Evolutionary conservation across 2,888 invertebrate species (phyloP).

Genomic region (Heteropelma amictum): DNA sequence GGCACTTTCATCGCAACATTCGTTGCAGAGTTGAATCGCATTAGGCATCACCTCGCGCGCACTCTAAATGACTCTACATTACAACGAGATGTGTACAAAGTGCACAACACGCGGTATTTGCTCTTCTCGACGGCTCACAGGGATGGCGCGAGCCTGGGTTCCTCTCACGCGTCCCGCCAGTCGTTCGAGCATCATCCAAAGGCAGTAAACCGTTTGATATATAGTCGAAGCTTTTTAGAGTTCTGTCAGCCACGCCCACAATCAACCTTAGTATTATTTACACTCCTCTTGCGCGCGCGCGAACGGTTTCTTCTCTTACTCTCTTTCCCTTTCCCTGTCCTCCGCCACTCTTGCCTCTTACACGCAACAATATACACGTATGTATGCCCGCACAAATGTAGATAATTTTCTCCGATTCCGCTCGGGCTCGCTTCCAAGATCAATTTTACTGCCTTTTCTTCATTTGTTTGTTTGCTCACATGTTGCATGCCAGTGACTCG

Average conservation of each 20-base stretch:
- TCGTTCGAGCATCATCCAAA: conserved; percentile 70
- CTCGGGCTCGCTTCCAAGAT: conserved; percentile 14
- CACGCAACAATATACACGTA: conserved; percentile 18
- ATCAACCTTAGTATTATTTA: conserved; percentile 78
- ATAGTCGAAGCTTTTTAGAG: conserved; percentile 78
- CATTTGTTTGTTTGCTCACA: not conserved
- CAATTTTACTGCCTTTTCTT: conserved; percentile 3
- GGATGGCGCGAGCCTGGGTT: conserved; percentile 52
- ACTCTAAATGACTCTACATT: conserved; percentile 28
- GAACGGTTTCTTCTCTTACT: conserved; percentile 61
- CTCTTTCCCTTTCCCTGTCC: conserved; percentile 34
- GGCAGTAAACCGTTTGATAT: conserved; percentile 78
- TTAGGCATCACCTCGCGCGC: conserved; percentile 28
- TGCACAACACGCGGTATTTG: conserved; percentile 45
- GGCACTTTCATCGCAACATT: conserved; percentile 41
- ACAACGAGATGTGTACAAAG: conserved; percentile 51
- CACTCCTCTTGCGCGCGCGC: conserved; percentile 69
- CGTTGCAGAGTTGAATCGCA: conserved; percentile 9
- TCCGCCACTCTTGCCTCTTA: conserved; percentile 41
- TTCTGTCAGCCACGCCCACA: conserved; percentile 78
- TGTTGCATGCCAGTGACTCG: not conserved
- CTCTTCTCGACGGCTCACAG: conserved; percentile 49
- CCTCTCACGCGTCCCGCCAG: conserved; percentile 61
- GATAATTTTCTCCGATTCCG: conserved; percentile 34
- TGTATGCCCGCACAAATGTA: not conserved